A percentile compares a stretch with the other conserved stretches of the same genome.
These are phyloP conservation scores for Acrocera orbiculus DNA, from an alignment of 2,888 invertebrate genomes.

Conservation along the genomic window DNA sequence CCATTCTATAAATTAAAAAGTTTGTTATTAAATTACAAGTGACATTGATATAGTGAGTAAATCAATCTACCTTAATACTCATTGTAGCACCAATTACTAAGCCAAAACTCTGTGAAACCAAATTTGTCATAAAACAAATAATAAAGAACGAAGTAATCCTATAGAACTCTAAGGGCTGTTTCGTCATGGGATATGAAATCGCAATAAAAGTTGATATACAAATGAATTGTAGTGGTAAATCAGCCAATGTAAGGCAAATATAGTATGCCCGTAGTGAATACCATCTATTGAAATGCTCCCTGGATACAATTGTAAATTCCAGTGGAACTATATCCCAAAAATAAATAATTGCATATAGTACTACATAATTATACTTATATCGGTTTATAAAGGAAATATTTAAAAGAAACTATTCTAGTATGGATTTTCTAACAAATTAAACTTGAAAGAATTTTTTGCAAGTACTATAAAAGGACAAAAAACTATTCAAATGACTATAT, in stretches of 20 bases:
- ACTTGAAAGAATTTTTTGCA: background rate
- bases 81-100: constrained; percentile 69
- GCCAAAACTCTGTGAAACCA: constrained; percentile 75
- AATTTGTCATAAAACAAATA: constrained; percentile 57
- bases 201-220: constrained; percentile 58
- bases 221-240: constrained; percentile 62
- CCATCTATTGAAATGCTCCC: constrained; percentile 83
- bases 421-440: too few relatives aligned
- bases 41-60: too few relatives aligned
- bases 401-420: background rate
- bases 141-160: constrained; percentile 55
- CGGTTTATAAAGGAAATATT: too few relatives aligned
- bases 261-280: constrained; percentile 73
- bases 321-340: constrained; percentile 48
- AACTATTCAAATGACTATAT: too few relatives aligned
- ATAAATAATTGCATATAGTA: constrained; percentile 7
- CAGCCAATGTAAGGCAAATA: constrained; percentile 56
- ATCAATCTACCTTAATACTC: constrained; percentile 46
- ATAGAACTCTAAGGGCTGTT: constrained; percentile 58
- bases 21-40: too few relatives aligned
- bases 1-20: constrained; percentile 50
- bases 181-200: constrained; percentile 72
- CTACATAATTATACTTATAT: too few relatives aligned
- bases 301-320: constrained; percentile 59
- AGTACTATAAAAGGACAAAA: too few relatives aligned